Percentiles rank a stretch among this genome's conserved stretches.
phyloP scores from a whole-genome alignment of 2,797 vertebrate genomes.

The Champsocephalus gunnari region DNA sequence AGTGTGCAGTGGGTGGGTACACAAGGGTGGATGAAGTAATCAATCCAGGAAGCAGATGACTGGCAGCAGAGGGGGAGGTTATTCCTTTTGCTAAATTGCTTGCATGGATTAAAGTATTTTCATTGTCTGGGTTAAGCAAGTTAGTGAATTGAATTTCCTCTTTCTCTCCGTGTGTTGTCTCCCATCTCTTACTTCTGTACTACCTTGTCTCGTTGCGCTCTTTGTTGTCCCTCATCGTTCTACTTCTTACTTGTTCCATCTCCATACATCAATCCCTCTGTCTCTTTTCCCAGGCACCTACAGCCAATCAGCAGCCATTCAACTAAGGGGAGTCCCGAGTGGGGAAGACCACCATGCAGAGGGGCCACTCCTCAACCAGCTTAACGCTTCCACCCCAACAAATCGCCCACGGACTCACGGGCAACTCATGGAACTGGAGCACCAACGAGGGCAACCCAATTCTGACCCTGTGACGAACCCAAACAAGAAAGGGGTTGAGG shows the following conservation, averaged over 20 bases:
- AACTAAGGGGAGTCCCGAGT: slow-evolving; percentile 41
- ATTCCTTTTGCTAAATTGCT: slow-evolving; percentile 33
- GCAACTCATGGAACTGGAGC: slow-evolving; percentile 67
- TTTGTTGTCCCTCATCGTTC: slow-evolving; percentile 19
- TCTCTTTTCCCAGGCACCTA: slow-evolving; percentile 55
- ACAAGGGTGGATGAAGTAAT: slow-evolving; percentile 7
- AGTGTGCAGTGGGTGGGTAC: neutral
- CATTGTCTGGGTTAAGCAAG: slow-evolving; percentile 51
- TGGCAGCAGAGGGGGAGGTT: neutral
- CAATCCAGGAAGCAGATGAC: slow-evolving; percentile 2
- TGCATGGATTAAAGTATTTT: slow-evolving; percentile 56
- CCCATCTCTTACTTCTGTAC: slow-evolving; percentile 21
- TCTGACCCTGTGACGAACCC: slow-evolving; percentile 37
- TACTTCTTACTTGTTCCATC: slow-evolving; percentile 13
- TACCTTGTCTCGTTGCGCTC: slow-evolving; percentile 9
- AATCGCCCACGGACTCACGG: slow-evolving; percentile 53
- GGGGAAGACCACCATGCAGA: slow-evolving; percentile 35
- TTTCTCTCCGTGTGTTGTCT: slow-evolving; percentile 31
- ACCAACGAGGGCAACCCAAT: slow-evolving; percentile 42
- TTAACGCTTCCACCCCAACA: slow-evolving; percentile 17
- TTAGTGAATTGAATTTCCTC: slow-evolving; percentile 54
- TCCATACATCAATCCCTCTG: slow-evolving; percentile 17
- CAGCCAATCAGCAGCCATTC: slow-evolving; percentile 66
- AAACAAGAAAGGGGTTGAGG: slow-evolving; percentile 80
- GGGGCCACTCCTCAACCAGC: slow-evolving; percentile 16